Conservation (phyloP, 2,113 vertebrate genomes). For the Muntiacus muntjak region DNA sequence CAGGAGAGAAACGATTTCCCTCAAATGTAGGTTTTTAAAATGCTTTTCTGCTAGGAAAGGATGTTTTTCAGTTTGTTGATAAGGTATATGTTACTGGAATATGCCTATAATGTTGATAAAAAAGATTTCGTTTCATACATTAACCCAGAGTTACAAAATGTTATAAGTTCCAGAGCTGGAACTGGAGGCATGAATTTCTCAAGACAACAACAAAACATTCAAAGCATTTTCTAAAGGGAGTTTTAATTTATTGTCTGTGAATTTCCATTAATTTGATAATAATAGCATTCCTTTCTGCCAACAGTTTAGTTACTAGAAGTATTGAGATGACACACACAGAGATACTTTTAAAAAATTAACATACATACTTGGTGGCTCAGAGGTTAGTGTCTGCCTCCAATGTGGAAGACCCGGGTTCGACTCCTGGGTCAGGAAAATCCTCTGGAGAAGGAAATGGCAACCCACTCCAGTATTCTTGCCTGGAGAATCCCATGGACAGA, state of each 20-base stretch:
- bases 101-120: neutral
- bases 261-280: slow-evolving; percentile 12
- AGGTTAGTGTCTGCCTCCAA: neutral
- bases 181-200: neutral
- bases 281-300: neutral
- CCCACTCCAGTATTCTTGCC: neutral
- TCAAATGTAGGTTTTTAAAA: neutral
- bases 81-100: neutral
- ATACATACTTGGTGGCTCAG: neutral
- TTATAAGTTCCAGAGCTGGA: neutral
- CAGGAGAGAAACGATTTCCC: slow-evolving; percentile 21
- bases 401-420: accelerated
- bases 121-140: neutral
- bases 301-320: neutral
- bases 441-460: neutral
- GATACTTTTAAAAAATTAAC: neutral
- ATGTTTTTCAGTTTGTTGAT: slow-evolving; percentile 35
- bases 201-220: neutral
- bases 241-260: neutral
- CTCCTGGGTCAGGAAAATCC: neutral
- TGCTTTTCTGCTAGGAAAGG: neutral
- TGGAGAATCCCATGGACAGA: neutral
- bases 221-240: neutral
- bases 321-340: neutral
- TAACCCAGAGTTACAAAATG: neutral